Evolutionary conservation across 2,797 vertebrate genomes (phyloP), one percentile per base, ranked within the genome.

Genomic region (Lerista edwardsae): DNA sequence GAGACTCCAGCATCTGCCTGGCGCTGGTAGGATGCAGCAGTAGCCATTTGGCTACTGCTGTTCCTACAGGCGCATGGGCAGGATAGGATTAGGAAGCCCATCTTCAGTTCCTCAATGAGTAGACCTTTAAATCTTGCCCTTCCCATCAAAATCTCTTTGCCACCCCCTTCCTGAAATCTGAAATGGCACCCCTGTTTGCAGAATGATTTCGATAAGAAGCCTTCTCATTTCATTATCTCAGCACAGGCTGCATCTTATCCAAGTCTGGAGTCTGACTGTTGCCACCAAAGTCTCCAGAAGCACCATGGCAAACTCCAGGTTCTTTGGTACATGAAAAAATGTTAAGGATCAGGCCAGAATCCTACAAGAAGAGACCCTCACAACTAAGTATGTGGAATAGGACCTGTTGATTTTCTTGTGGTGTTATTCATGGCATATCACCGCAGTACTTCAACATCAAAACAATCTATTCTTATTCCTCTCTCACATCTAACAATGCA

Each of bases 401-500:
- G 64, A 61, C 7, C 17, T 23, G 36, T 72, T 62, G 19, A 29
- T 71, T 81, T 55, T 62, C 72, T 77, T 77, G 14, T 5, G 39
- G 31, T 47, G 31, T 55, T 69, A 67, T 80, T 75, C 71, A 57
- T 41, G 51, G 34, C 61, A 44, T 75, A 64, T 71, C 44, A 4
- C 8, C 31, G 39, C 41, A 55, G 51, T 51, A 71, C 69, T 86
- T 73, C 39, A 64, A 36, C 57, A 71, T 77, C 67, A 82, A 86
- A 75, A 77, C 65, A 31, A 44, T 62, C 36, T 27, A 51, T 79
- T 75, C 41, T 61, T 62, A 59, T 80, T 84, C 44, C 72, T 84
- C 72, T 12, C 78, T 62, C 64, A 61, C 55, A 61, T 62, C 34
- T 71, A 76, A 77, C 84, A 71, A 76, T 39, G 77, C 55, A 81